Evolutionary conservation across 2,888 invertebrate genomes (phyloP).

Genomic region (Tuberolachnus salignus): DNA sequence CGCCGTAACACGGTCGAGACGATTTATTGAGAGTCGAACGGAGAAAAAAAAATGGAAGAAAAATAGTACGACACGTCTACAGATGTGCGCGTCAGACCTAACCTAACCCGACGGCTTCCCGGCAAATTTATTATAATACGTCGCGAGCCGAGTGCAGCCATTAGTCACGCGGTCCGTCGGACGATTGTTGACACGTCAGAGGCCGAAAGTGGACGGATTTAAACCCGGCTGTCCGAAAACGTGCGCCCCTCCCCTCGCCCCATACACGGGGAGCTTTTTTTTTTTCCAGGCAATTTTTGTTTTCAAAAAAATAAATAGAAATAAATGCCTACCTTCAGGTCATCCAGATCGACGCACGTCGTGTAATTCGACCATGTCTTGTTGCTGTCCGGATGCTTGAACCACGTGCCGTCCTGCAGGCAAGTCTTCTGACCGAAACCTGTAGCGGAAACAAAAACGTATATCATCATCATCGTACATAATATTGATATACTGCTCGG

Average conservation of each 20-base stretch:
- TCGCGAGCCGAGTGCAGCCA: background rate
- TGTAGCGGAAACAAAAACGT: conserved; percentile 55
- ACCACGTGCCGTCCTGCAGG: conserved; percentile 73
- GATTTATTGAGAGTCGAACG: too few relatives aligned
- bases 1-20: too few relatives aligned
- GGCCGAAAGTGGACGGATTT: background rate
- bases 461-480: too few relatives aligned
- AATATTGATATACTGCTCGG: too few relatives aligned
- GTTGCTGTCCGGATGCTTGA: conserved; percentile 67
- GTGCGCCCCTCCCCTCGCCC: background rate
- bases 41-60: too few relatives aligned
- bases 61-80: too few relatives aligned
- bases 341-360: conserved; percentile 76
- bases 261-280: too few relatives aligned
- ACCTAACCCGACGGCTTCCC: background rate
- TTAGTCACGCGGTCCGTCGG: conserved; percentile 20
- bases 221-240: too few relatives aligned
- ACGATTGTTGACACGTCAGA: background rate
- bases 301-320: too few relatives aligned
- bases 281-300: too few relatives aligned
- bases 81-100: too few relatives aligned
- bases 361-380: conserved; percentile 86
- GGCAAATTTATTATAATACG: background rate
- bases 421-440: conserved; percentile 64
- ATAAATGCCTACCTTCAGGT: conserved; percentile 64